phyloP scores from a whole-genome alignment of 2,888 invertebrate genomes.

The Callinectes sapidus region DNA sequence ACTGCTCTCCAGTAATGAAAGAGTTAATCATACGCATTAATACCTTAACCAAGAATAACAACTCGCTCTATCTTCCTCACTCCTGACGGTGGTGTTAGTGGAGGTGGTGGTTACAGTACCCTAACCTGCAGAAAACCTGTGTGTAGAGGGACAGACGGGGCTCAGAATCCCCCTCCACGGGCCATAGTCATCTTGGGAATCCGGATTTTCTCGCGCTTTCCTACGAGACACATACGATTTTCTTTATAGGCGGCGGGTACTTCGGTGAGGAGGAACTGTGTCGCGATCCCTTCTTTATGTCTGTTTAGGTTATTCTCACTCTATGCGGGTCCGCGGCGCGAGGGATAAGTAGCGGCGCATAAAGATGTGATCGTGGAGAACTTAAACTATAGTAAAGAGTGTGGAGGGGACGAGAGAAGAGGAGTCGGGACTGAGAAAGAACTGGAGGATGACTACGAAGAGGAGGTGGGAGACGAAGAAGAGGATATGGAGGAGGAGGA shows the following conservation, averaged over 20 bases:
- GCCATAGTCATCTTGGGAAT: not conserved
- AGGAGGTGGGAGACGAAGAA: not conserved
- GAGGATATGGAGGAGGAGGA: not conserved
- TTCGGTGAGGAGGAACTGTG: constrained; percentile 13
- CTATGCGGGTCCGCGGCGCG: not conserved
- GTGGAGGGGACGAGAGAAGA: not conserved
- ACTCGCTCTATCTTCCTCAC: too few relatives aligned
- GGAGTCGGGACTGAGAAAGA: not conserved
- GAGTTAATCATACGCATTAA: too few relatives aligned
- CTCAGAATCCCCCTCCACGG: not conserved
- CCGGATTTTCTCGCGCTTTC: not conserved
- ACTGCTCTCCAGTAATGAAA: too few relatives aligned
- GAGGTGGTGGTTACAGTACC: too few relatives aligned
- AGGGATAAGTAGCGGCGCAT: constrained; percentile 16
- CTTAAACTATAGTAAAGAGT: constrained; percentile 5
- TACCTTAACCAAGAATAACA: too few relatives aligned
- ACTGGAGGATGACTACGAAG: not conserved
- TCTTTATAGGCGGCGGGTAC: constrained; percentile 49
- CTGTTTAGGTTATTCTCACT: not conserved
- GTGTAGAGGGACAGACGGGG: not conserved
- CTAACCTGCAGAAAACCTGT: not conserved
- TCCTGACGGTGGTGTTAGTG: too few relatives aligned
- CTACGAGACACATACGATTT: constrained; percentile 40
- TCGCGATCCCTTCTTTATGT: not conserved
- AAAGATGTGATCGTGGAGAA: not conserved